Conservation (phyloP, 2,888 invertebrate genomes). For the Synergus japonicus region DNA sequence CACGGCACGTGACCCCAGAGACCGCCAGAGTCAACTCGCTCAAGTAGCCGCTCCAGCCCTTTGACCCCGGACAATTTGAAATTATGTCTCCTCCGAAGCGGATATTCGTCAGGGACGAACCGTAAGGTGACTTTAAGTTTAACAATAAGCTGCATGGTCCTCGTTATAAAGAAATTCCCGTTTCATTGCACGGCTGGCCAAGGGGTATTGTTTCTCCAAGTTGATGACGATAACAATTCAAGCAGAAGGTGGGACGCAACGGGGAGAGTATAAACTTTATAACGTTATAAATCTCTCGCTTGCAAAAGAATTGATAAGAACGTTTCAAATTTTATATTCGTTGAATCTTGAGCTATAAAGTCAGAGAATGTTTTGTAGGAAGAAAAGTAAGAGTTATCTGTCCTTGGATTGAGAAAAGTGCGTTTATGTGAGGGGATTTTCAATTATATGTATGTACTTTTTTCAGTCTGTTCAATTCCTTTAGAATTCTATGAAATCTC, state of each 20-base stretch:
- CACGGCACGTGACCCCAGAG: constrained; percentile 74
- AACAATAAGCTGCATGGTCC: not conserved
- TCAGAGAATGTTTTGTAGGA: not conserved
- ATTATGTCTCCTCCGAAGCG: constrained; percentile 74
- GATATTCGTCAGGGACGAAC: constrained; percentile 67
- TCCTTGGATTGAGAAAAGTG: not conserved
- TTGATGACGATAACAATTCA: constrained; percentile 3
- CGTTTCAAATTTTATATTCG: not conserved
- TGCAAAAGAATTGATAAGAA: not conserved
- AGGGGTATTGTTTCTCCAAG: constrained; percentile 13
- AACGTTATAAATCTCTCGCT: not conserved
- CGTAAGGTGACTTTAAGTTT: constrained; percentile 43
- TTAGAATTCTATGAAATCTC: no score
- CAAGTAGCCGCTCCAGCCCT: constrained; percentile 76
- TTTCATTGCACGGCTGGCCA: constrained; percentile 2
- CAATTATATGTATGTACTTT: not conserved
- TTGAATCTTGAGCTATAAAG: not conserved
- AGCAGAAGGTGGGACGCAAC: not conserved
- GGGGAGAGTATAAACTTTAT: constrained; percentile 10
- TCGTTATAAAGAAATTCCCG: not conserved
- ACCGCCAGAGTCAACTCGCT: constrained; percentile 75
- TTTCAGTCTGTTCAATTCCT: not conserved
- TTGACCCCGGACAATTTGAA: constrained; percentile 76
- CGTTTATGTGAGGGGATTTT: not conserved
- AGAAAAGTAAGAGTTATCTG: no score